A percentile compares a stretch with the other conserved stretches of the same genome.
phyloP scores from a whole-genome alignment of 2,797 vertebrate genomes.

The Helarctos malayanus region DNA sequence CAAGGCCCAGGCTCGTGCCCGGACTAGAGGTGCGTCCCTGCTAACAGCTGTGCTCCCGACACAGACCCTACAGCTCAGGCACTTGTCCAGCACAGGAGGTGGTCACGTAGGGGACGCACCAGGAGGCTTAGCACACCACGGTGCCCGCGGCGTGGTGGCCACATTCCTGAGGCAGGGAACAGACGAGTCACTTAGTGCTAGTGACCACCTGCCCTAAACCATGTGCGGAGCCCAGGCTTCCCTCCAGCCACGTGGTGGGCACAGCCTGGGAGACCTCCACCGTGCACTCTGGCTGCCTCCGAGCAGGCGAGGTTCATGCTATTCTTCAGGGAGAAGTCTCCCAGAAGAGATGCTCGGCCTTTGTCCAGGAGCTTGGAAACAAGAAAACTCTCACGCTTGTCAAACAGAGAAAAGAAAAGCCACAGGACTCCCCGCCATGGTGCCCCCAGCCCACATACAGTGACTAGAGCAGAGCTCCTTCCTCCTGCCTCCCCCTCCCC shows the following conservation, averaged over 20 bases:
- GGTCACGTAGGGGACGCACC: rapidly evolving
- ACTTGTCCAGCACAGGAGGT: neutral
- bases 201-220: conserved; percentile 12
- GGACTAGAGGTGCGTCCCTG: neutral
- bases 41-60: neutral
- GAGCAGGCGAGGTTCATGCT: conserved; percentile 75
- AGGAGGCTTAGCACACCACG: neutral
- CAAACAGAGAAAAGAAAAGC: conserved; percentile 63
- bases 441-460: neutral
- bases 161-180: rapidly evolving
- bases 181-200: neutral
- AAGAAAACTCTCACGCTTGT: conserved; percentile 87
- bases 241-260: conserved; percentile 64
- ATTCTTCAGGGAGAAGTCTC: conserved; percentile 83
- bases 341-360: conserved; percentile 82
- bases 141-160: neutral
- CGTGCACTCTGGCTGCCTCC: conserved; percentile 71
- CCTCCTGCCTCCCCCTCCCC: neutral
- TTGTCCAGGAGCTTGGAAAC: conserved; percentile 87
- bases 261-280: conserved; percentile 76
- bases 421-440: neutral
- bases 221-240: conserved; percentile 72
- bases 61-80: neutral
- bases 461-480: neutral
- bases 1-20: neutral